Conservation (phyloP, 1,140 invertebrate species). For the Rhagoletis zephyria region DNA sequence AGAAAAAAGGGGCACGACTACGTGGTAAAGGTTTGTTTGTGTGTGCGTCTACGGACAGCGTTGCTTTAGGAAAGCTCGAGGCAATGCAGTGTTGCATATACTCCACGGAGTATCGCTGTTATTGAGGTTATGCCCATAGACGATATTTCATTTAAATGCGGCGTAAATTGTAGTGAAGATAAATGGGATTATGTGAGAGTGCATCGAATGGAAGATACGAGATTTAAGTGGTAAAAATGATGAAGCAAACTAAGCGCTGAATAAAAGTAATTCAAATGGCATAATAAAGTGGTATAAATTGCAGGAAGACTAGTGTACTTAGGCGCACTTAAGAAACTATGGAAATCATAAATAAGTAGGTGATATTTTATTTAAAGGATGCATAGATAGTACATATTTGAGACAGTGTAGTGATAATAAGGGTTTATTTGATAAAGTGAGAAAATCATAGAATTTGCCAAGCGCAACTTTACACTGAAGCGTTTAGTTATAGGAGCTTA, state of each 20-base stretch:
- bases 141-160: conserved; percentile 45
- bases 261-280: not conserved
- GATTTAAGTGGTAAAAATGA: conserved; percentile 42
- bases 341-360: not conserved
- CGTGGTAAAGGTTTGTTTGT: not conserved
- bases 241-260: not conserved
- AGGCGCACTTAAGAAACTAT: not conserved
- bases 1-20: not conserved
- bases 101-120: not conserved
- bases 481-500: no score
- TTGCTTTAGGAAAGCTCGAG: not conserved
- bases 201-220: not conserved
- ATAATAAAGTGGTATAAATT: conserved; percentile 22
- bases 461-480: no score
- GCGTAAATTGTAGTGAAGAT: conserved; percentile 19
- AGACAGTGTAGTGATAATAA: not conserved
- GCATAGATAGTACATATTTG: not conserved
- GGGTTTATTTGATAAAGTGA: not conserved
- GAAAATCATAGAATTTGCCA: no score
- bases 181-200: not conserved
- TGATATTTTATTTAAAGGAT: conserved; percentile 23
- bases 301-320: not conserved
- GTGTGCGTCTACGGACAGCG: not conserved
- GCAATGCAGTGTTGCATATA: not conserved
- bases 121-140: conserved; percentile 44